These are phyloP conservation scores for Rhinoraja longicauda DNA, from an alignment of 2,797 vertebrate species.

Conservation along the genomic window DNA sequence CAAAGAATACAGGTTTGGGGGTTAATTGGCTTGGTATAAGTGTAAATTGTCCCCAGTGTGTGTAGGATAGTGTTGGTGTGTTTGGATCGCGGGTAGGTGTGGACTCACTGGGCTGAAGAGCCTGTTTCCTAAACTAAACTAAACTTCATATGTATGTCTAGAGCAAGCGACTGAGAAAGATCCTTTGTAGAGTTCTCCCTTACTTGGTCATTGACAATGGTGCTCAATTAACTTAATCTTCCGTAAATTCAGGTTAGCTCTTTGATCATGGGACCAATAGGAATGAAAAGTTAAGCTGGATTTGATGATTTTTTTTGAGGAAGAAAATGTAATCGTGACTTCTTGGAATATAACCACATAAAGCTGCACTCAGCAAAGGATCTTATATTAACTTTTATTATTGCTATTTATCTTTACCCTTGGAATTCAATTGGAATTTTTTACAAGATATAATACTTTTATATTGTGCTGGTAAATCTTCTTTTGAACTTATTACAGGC, in stretches of 20 bases:
- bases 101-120: no score
- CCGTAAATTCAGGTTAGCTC: neutral
- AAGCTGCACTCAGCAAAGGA: neutral
- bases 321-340: neutral
- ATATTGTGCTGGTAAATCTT: neutral
- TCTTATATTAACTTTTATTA: neutral
- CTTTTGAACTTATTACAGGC: conserved; percentile 1
- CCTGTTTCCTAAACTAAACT: no score
- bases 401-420: neutral
- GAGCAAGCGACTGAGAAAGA: no score
- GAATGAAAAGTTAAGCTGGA: neutral
- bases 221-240: neutral
- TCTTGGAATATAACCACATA: neutral
- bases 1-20: no score
- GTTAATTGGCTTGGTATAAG: no score
- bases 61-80: no score
- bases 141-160: no score
- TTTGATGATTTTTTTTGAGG: neutral
- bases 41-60: no score
- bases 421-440: conserved; percentile 9
- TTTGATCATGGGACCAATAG: neutral
- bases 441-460: neutral
- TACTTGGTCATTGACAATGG: neutral
- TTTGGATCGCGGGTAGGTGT: no score
- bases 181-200: no score